Conservation (phyloP, 2,113 vertebrate genomes). For the Peromyscus polionotus region DNA sequence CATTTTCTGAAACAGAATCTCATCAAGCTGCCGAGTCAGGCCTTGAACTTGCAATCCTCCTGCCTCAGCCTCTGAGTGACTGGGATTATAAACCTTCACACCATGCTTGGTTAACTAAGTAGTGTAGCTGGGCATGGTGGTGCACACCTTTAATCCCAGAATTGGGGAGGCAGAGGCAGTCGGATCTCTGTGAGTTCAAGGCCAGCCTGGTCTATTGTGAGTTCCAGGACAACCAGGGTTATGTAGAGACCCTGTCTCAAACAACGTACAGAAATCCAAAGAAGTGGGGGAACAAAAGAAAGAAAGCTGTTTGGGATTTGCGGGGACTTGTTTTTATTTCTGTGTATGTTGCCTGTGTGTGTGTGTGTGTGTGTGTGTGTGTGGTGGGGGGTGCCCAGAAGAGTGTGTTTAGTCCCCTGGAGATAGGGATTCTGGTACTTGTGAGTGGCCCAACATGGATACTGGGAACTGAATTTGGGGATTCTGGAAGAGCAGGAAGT, state of each 20-base stretch:
- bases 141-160: neutral
- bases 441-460: neutral
- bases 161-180: neutral
- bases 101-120: too few relatives aligned
- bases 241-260: neutral
- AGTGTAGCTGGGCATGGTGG: too few relatives aligned
- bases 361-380: neutral
- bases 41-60: too few relatives aligned
- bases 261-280: neutral
- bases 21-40: too few relatives aligned
- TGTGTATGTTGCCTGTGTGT: too few relatives aligned
- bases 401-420: neutral
- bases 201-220: neutral
- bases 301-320: neutral
- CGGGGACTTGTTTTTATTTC: neutral
- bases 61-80: too few relatives aligned
- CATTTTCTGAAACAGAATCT: too few relatives aligned
- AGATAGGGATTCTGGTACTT: neutral
- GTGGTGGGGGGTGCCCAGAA: neutral
- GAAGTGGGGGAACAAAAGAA: neutral
- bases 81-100: too few relatives aligned
- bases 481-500: neutral
- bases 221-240: neutral
- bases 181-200: neutral
- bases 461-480: neutral